Percentiles rank a stretch among this genome's conserved stretches.
Evolutionary conservation across 2,888 invertebrate genomes (phyloP).

Genomic region (Prenolepis imparis): DNA sequence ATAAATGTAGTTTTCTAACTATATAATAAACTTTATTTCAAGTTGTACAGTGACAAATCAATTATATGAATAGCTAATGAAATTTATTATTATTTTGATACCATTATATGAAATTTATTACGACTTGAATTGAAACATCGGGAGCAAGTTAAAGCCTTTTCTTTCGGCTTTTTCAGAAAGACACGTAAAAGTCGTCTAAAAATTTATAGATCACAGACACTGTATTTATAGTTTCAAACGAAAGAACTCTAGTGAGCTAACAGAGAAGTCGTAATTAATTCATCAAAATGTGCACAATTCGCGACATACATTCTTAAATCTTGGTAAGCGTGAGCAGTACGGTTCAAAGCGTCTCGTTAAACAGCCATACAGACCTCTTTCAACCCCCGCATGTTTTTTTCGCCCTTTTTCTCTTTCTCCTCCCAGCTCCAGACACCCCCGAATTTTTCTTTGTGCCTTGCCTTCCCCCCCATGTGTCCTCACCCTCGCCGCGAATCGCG

Average conservation of each 20-base stretch:
- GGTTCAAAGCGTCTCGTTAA: conserved; percentile 65
- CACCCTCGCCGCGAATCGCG: conserved; percentile 68
- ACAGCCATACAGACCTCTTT: conserved; percentile 66
- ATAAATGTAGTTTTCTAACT: neutral
- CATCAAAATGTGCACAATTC: conserved; percentile 29
- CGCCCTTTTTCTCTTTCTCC: conserved; percentile 24
- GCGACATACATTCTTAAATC: conserved; percentile 51
- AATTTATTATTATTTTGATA: too few relatives aligned
- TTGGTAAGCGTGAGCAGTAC: conserved; percentile 35
- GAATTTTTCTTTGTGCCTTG: conserved; percentile 74
- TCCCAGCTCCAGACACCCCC: conserved; percentile 65
- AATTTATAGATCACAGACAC: neutral
- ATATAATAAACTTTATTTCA: neutral
- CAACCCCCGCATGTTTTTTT: conserved; percentile 52
- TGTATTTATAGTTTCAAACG: neutral
- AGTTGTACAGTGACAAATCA: neutral
- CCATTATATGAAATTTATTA: conserved; percentile 14
- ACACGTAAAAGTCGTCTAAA: neutral
- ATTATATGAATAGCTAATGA: too few relatives aligned
- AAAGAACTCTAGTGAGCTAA: neutral
- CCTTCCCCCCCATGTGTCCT: conserved; percentile 46
- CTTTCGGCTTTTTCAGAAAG: neutral
- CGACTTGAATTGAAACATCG: neutral
- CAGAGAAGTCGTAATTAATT: conserved; percentile 32
- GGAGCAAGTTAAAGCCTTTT: neutral